These are phyloP conservation scores for Podarcis lilfordi DNA, from an alignment of 2,797 vertebrate species.

Conservation along the genomic window DNA sequence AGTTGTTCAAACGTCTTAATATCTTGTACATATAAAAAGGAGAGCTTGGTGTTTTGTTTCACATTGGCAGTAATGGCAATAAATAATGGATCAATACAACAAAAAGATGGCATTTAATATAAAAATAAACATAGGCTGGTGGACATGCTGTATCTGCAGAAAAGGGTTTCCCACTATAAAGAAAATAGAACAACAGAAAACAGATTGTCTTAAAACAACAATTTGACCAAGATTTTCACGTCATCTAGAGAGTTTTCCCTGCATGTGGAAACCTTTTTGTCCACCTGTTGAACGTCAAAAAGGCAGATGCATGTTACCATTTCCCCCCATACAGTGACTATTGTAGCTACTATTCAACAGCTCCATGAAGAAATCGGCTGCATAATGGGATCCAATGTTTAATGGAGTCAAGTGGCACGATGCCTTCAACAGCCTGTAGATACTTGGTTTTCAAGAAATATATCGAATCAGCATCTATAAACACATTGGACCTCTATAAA, in stretches of 20 bases:
- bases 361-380: background rate
- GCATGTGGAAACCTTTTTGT: constrained; percentile 40
- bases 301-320: background rate
- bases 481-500: background rate
- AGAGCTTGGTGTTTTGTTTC: constrained; percentile 72
- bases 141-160: constrained; percentile 75
- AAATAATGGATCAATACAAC: constrained; percentile 76
- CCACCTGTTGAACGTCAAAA: constrained; percentile 1
- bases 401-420: background rate
- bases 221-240: constrained; percentile 68
- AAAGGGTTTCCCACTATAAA: constrained; percentile 73
- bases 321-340: background rate
- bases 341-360: constrained; percentile 1
- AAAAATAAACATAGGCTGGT: constrained; percentile 72
- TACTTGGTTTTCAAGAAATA: background rate
- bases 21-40: constrained; percentile 77
- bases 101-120: constrained; percentile 64
- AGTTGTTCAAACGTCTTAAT: constrained; percentile 81
- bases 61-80: constrained; percentile 76
- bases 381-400: background rate
- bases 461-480: background rate
- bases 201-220: constrained; percentile 81
- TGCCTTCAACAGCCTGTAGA: background rate
- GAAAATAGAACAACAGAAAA: constrained; percentile 66
- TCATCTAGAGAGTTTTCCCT: constrained; percentile 49